A percentile compares a stretch with the other conserved stretches of the same genome.
These are phyloP conservation scores for Tachina lurida DNA, from an alignment of 2,888 invertebrate genomes.

Conservation along the genomic window DNA sequence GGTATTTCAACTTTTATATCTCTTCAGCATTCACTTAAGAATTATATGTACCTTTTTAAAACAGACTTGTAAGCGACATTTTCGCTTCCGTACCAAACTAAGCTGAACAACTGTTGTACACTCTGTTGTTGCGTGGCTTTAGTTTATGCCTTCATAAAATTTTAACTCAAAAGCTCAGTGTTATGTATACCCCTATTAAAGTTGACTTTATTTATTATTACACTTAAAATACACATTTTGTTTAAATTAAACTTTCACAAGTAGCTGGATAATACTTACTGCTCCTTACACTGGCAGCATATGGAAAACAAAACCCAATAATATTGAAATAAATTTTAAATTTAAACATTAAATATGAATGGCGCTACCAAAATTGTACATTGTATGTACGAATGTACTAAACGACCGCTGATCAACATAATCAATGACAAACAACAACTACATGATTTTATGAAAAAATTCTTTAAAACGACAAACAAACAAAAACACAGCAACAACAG, in stretches of 20 bases:
- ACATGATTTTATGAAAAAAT: constrained; percentile 53
- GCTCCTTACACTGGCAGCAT: background rate
- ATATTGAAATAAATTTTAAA: constrained; percentile 59
- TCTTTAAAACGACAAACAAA: constrained; percentile 31
- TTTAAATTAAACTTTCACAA: constrained; percentile 27
- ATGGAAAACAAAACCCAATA: constrained; percentile 3
- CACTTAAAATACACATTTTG: constrained; percentile 4
- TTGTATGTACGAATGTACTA: constrained; percentile 45
- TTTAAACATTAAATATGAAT: constrained; percentile 60
- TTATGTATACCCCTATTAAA: background rate
- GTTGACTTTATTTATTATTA: background rate
- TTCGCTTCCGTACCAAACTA: too few species aligned
- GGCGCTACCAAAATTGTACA: constrained; percentile 64
- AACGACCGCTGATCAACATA: constrained; percentile 65
- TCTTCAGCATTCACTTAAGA: too few species aligned
- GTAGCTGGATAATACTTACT: constrained; percentile 7
- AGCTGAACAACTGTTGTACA: too few species aligned
- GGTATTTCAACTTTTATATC: too few species aligned
- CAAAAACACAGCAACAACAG: constrained; percentile 5
- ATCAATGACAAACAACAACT: constrained; percentile 66
- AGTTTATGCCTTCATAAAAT: too few species aligned
- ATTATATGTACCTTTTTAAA: too few species aligned
- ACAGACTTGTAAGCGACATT: too few species aligned
- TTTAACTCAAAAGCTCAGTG: too few species aligned
- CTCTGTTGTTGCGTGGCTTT: too few species aligned